Base-by-base conservation (phyloP, 1,140 invertebrate species). In the Notospermus geniculatus region DNA sequence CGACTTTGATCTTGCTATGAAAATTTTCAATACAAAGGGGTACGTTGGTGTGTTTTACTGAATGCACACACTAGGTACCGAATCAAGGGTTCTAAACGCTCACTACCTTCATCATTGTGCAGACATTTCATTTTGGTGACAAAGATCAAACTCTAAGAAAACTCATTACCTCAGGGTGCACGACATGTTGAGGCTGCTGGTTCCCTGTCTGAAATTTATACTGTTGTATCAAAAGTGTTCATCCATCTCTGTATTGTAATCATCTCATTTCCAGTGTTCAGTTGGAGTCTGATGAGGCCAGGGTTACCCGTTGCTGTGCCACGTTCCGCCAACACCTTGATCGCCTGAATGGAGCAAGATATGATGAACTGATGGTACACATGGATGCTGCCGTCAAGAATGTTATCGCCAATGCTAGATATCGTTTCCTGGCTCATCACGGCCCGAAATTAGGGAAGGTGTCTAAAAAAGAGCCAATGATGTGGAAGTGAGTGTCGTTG, bases 381-480 rank as follows among this genome's bases (percentile, higher is more conserved):
- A 79, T 97, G 29, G 83, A 86, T 68, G 85, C 86, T 66, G 94
- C 92, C 15, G 81, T 97, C 9, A 88, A 93, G 59, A 97, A 98
- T 82, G 86, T 87, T 64, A 82, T 97, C 56, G 88, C 91, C 15
- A 90, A 90, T 56, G 88, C 92, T 60, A 83, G 89, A 64, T 82
- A 73, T 67, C 62, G 79, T 27, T 82, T 80, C 60, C 84, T 98
- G 1, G 88, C 92, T 76, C 64, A 77, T 0, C 87, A 92, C 81
- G 96, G 96, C 0, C 94, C 93, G 0, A 86, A 83, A 67, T 77
- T 91, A 19, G 85, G 85, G 59, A 86, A 88, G 71, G 89, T 97
- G 32, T 89, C 88, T 30, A 82, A 84, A 32, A 87, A 88, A 66
- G 83, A 90, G 80, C 92, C 95, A 2, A 82, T 99, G 1, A 89